Evolutionary conservation across 1,140 invertebrate species (phyloP).

Genomic region (Drosophila kohkoa): DNA sequence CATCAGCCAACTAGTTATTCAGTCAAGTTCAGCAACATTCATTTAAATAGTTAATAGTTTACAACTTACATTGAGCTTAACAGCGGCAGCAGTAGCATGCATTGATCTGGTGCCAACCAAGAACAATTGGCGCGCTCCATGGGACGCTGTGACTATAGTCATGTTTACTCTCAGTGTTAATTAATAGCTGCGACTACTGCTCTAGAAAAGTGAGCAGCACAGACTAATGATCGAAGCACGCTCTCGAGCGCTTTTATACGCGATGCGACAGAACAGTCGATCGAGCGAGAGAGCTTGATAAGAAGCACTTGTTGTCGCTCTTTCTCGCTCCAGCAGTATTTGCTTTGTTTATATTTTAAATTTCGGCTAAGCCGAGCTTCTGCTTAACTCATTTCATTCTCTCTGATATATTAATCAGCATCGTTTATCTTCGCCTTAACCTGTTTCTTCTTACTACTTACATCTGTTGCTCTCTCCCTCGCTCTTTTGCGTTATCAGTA

Average conservation of each 20-base stretch:
- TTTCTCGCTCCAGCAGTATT: not conserved
- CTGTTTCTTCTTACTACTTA: too few species aligned
- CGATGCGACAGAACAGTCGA: not conserved
- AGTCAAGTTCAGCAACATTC: not conserved
- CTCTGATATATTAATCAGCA: too few species aligned
- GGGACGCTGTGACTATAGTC: slow-evolving; percentile 5
- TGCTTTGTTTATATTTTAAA: too few species aligned
- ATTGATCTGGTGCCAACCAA: slow-evolving; percentile 16
- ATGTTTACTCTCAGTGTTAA: slow-evolving; percentile 1
- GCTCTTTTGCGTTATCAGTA: not conserved
- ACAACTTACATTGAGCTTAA: slow-evolving; percentile 33
- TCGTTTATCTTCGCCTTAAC: too few species aligned
- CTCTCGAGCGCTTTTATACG: slow-evolving; percentile 12
- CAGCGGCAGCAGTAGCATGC: slow-evolving; percentile 11
- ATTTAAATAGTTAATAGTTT: slow-evolving; percentile 1
- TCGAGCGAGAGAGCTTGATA: not conserved
- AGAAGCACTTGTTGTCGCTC: not conserved
- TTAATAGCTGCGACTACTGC: slow-evolving; percentile 14
- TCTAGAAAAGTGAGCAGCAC: not conserved
- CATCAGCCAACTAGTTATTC: slow-evolving; percentile 8
- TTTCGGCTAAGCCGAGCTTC: too few species aligned
- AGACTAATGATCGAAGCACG: not conserved
- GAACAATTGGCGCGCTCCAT: slow-evolving; percentile 13
- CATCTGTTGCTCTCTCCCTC: not conserved
- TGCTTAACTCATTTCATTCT: too few species aligned